These are phyloP conservation scores for Hestina assimilis DNA, from an alignment of 1,140 invertebrate species.

Conservation along the genomic window DNA sequence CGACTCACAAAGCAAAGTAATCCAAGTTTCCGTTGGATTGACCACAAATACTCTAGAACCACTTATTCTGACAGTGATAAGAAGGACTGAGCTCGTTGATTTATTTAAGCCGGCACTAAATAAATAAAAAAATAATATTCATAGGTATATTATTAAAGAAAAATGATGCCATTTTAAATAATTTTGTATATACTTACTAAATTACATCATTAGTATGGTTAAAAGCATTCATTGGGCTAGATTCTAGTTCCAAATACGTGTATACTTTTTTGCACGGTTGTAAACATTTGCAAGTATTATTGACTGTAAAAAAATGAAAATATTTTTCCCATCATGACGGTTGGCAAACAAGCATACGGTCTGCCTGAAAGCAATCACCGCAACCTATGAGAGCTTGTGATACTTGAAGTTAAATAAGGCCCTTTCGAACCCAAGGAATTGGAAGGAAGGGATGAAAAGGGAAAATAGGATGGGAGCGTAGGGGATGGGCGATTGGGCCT, in stretches of 20 bases:
- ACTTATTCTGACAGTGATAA: slow-evolving; percentile 37
- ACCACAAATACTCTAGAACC: slow-evolving; percentile 47
- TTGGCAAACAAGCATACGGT: background rate
- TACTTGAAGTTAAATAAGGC: no score
- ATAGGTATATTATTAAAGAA: background rate
- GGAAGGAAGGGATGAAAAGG: no score
- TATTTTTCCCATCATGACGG: background rate
- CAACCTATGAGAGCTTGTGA: no score
- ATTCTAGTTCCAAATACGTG: slow-evolving; percentile 36
- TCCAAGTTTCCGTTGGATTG: slow-evolving; percentile 62
- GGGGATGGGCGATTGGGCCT: no score
- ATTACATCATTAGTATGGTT: slow-evolving; percentile 39
- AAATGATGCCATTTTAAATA: background rate
- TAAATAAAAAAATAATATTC: slow-evolving; percentile 7
- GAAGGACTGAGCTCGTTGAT: slow-evolving; percentile 34
- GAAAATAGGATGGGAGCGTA: no score
- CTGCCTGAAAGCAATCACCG: no score
- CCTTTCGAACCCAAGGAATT: no score
- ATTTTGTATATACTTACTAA: slow-evolving; percentile 45
- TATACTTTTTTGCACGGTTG: slow-evolving; percentile 47
- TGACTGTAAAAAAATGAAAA: slow-evolving; percentile 36
- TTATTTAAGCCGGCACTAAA: slow-evolving; percentile 44
- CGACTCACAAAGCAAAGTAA: slow-evolving; percentile 65
- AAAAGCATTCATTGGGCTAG: slow-evolving; percentile 34
- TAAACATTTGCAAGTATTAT: slow-evolving; percentile 43